These are phyloP conservation scores for Meiosimyza platycephala DNA, from an alignment of 2,888 invertebrate species.

Conservation along the genomic window DNA sequence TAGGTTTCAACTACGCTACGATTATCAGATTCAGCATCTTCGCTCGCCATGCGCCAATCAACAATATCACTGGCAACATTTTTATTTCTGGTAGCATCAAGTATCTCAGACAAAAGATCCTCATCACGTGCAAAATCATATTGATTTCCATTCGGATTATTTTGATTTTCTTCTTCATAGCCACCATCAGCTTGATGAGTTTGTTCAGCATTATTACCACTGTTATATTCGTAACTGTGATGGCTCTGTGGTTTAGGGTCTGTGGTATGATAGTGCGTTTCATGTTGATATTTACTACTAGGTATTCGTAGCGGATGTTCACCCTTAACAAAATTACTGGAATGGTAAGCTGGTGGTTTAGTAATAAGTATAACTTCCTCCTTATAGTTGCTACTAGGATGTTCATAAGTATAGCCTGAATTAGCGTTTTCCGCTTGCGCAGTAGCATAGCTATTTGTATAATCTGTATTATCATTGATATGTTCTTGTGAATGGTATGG, in stretches of 20 bases:
- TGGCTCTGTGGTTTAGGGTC: neutral
- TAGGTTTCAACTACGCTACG: slow-evolving; percentile 51
- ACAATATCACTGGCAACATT: neutral
- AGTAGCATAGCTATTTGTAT: too few relatives aligned
- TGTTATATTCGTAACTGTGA: neutral
- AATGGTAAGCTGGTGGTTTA: neutral
- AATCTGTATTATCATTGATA: too few relatives aligned
- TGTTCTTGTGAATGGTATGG: too few relatives aligned
- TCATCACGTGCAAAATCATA: too few relatives aligned
- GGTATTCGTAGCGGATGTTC: neutral
- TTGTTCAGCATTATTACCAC: neutral
- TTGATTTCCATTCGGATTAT: neutral
- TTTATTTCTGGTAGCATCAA: too few relatives aligned
- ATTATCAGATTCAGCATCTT: neutral
- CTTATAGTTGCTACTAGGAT: neutral
- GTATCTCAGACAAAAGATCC: too few relatives aligned
- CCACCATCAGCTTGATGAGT: neutral
- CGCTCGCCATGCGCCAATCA: neutral
- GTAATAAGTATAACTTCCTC: neutral
- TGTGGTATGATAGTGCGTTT: too few relatives aligned
- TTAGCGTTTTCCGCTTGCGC: neutral
- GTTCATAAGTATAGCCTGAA: neutral
- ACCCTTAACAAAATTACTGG: neutral
- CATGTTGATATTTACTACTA: neutral
- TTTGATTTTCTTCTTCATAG: neutral